Percentiles rank a stretch among this genome's conserved stretches.
These are phyloP conservation scores for Anhinga rufa DNA, from an alignment of 2,113 vertebrate species.

Conservation along the genomic window DNA sequence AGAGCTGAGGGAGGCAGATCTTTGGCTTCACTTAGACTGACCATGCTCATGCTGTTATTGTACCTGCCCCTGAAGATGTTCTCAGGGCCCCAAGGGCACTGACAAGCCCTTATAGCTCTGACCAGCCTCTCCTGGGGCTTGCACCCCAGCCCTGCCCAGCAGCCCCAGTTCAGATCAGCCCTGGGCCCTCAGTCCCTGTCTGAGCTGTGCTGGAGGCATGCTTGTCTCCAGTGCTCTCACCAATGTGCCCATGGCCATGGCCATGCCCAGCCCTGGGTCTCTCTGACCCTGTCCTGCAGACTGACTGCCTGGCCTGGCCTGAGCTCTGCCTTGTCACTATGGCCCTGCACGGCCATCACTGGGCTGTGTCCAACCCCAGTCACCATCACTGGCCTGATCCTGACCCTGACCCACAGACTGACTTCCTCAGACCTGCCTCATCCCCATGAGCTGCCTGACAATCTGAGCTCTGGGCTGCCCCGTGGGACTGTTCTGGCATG, in stretches of 20 bases:
- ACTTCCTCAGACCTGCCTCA: background rate
- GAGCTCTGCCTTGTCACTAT: background rate
- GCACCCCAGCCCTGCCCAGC: background rate
- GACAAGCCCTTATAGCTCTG: background rate
- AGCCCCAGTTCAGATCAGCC: background rate
- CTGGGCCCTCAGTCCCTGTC: background rate
- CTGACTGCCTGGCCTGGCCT: background rate
- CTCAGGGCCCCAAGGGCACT: background rate
- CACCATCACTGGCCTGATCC: background rate
- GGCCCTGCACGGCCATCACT: background rate
- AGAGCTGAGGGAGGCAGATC: background rate
- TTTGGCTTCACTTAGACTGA: background rate
- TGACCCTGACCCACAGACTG: background rate
- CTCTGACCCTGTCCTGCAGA: background rate
- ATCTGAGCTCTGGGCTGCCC: background rate
- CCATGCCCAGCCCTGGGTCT: background rate
- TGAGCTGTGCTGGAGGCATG: background rate
- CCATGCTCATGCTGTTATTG: background rate
- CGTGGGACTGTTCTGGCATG: rapidly evolving
- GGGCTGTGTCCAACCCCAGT: background rate
- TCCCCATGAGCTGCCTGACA: background rate
- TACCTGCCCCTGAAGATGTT: background rate
- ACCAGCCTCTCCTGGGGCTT: background rate
- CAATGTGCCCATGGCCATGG: background rate
- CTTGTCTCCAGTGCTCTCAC: background rate